phyloP scores from a whole-genome alignment of 2,888 invertebrate genomes.

The Chorisops tibialis region DNA sequence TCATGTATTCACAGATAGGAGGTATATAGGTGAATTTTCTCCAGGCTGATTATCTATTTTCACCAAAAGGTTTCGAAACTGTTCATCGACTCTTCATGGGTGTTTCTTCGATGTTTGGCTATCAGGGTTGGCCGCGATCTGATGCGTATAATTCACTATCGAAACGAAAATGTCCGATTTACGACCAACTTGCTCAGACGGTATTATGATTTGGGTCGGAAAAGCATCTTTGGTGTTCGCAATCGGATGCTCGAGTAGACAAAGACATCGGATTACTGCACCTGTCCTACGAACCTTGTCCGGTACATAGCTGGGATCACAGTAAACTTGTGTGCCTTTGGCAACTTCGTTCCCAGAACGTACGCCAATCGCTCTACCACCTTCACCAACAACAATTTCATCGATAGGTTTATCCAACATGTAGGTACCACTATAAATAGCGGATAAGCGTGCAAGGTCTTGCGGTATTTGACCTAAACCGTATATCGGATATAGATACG shows the following conservation, averaged over 20 bases:
- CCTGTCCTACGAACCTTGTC: conserved; percentile 76
- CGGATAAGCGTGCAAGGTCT: conserved; percentile 91
- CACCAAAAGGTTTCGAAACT: no score
- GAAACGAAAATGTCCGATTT: conserved; percentile 73
- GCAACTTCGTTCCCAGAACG: conserved; percentile 91
- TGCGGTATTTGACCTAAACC: no score
- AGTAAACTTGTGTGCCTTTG: conserved; percentile 95
- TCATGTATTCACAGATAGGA: no score
- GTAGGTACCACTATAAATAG: no score
- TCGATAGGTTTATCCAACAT: conserved; percentile 99
- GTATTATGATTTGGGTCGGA: conserved; percentile 99
- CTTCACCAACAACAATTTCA: no score
- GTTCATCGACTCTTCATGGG: no score
- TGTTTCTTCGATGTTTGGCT: no score
- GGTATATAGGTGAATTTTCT: no score
- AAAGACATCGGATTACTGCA: conserved; percentile 95
- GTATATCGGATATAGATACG: no score
- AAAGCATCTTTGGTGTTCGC: conserved; percentile 92
- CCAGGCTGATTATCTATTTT: no score
- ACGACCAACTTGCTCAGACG: conserved; percentile 93
- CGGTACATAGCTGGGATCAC: conserved; percentile 96
- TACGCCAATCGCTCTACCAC: conserved; percentile 86
- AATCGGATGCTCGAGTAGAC: conserved; percentile 95
- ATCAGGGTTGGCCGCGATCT: no score
- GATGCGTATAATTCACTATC: conserved; percentile 89